A percentile compares a stretch with the other conserved stretches of the same genome.
Conservation (phyloP, 2,888 invertebrate genomes). For the Antitype chi region DNA sequence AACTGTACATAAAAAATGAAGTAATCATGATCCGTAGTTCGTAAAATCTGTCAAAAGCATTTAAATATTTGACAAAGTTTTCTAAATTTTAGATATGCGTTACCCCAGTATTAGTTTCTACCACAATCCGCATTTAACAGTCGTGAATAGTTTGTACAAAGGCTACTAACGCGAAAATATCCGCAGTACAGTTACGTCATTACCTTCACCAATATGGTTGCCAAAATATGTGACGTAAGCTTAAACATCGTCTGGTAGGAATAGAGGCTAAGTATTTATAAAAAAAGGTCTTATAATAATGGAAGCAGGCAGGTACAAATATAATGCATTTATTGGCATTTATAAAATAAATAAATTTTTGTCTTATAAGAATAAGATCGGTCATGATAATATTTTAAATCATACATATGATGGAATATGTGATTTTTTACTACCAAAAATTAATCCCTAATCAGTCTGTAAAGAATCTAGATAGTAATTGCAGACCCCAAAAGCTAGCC, state of each 20-base stretch:
- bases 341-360: neutral
- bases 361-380: neutral
- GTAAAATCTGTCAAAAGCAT: neutral
- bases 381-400: neutral
- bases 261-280: neutral
- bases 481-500: neutral
- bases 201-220: constrained; percentile 25
- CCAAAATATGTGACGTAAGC: constrained; percentile 17
- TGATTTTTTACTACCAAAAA: neutral
- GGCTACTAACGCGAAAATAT: constrained; percentile 35
- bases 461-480: neutral
- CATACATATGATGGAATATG: neutral
- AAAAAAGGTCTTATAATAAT: neutral
- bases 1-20: neutral
- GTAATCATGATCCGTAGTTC: neutral
- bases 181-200: constrained; percentile 53
- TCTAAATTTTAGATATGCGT: neutral
- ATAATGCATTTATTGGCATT: neutral
- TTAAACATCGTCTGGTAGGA: neutral
- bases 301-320: too few relatives aligned
- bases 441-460: neutral
- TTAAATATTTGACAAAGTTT: neutral
- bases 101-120: neutral
- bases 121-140: constrained; percentile 24
- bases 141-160: neutral